Conservation (phyloP, 1,140 invertebrate genomes). For the Drosophila mayri region DNA sequence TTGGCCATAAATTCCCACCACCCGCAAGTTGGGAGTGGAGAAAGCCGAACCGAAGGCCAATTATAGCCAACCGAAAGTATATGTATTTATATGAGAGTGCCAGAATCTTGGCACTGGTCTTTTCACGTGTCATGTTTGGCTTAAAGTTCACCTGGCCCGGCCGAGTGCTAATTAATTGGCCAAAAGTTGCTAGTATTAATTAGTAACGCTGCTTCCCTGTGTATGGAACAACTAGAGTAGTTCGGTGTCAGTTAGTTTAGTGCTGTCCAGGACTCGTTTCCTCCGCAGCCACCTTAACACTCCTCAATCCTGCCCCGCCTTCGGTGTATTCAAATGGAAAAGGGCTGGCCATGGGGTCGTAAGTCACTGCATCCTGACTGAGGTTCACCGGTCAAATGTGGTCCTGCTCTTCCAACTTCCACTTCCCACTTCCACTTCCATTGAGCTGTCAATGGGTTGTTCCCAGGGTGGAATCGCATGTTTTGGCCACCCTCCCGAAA, state of each 20-base stretch:
- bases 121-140: constrained; percentile 48
- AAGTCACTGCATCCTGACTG: constrained; percentile 43
- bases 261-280: constrained; percentile 4
- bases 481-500: constrained; percentile 13
- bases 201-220: not conserved
- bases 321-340: constrained; percentile 52
- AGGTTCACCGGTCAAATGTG: constrained; percentile 52
- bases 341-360: constrained; percentile 20
- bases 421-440: constrained; percentile 12
- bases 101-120: constrained; percentile 11
- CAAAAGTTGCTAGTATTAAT: constrained; percentile 36
- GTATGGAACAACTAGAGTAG: not conserved
- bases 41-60: constrained; percentile 52
- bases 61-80: constrained; percentile 21
- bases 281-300: not conserved
- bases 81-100: constrained; percentile 13
- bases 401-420: constrained; percentile 17
- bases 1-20: constrained; percentile 64
- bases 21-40: not conserved
- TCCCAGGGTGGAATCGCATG: constrained; percentile 26
- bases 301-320: not conserved
- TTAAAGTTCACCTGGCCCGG: constrained; percentile 55
- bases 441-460: constrained; percentile 48
- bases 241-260: constrained; percentile 14
- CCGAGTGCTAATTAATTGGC: constrained; percentile 68